Evolutionary conservation across 2,113 vertebrate species (phyloP).

Genomic region (Heptranchias perlo): DNA sequence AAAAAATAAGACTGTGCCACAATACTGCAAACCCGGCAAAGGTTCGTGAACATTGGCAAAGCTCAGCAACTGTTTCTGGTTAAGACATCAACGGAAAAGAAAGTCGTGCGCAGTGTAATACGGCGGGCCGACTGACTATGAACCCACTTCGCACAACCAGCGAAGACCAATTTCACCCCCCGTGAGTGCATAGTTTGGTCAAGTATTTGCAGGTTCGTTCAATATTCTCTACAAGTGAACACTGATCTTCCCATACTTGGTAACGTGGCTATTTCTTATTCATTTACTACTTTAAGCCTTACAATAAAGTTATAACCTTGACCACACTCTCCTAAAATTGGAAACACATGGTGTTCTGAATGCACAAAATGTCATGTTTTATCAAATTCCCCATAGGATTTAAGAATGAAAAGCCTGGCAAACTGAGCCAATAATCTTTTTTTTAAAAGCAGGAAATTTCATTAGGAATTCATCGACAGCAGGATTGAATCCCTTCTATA

Average conservation of each 20-base stretch:
- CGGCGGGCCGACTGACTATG: too few relatives aligned
- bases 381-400: constrained; percentile 37
- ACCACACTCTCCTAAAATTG: constrained; percentile 45
- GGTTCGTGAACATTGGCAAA: neutral
- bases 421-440: neutral
- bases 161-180: neutral
- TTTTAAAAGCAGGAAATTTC: neutral
- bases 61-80: neutral
- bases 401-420: constrained; percentile 21
- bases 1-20: neutral
- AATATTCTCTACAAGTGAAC: neutral
- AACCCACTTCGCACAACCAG: neutral
- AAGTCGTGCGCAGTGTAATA: neutral
- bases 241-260: constrained; percentile 52
- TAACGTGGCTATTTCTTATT: constrained; percentile 53
- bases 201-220: neutral
- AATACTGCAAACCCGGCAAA: neutral
- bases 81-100: neutral
- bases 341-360: constrained; percentile 53
- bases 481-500: neutral
- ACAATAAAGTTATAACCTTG: constrained; percentile 47
- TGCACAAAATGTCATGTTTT: constrained; percentile 43
- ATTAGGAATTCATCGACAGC: neutral
- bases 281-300: constrained; percentile 49
- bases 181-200: neutral